A percentile compares a stretch with the other conserved stretches of the same genome.
Evolutionary conservation across 2,888 invertebrate genomes (phyloP).

Genomic region (Ectropis crepuscularia): DNA sequence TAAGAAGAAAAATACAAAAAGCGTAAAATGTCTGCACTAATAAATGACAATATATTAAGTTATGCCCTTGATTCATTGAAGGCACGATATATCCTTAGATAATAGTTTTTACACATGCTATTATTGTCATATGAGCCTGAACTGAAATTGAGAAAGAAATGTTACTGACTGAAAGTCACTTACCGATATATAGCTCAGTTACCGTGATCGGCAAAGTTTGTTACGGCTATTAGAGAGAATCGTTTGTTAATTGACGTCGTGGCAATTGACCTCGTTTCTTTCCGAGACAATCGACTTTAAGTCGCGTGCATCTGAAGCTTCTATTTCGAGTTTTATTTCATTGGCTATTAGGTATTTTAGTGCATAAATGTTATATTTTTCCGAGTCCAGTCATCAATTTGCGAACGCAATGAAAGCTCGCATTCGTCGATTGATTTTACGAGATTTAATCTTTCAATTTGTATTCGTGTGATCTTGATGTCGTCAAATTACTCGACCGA

Average conservation of each 20-base stretch:
- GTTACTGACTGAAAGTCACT: neutral
- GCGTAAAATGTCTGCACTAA: too few species aligned
- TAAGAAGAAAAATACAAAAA: too few species aligned
- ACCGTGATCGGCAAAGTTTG: slow-evolving; percentile 7
- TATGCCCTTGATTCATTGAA: too few species aligned
- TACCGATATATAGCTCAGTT: neutral
- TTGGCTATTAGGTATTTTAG: too few species aligned
- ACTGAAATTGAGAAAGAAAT: neutral
- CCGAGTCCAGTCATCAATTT: slow-evolving; percentile 54
- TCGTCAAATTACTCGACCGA: slow-evolving; percentile 1
- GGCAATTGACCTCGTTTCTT: slow-evolving; percentile 17
- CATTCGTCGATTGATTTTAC: slow-evolving; percentile 44
- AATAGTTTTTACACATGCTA: too few species aligned
- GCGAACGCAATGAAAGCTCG: slow-evolving; percentile 40
- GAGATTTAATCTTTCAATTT: slow-evolving; percentile 29
- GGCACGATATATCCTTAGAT: neutral
- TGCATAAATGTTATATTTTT: slow-evolving; percentile 27
- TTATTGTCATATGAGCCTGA: too few species aligned
- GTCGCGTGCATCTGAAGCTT: neutral
- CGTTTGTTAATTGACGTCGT: slow-evolving; percentile 33
- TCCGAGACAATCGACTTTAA: slow-evolving; percentile 2
- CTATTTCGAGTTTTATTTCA: slow-evolving; percentile 4
- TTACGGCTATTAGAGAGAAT: slow-evolving; percentile 16
- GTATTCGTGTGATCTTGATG: slow-evolving; percentile 10
- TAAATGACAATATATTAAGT: too few species aligned